A percentile compares a stretch with the other conserved stretches of the same genome.
These are phyloP conservation scores for Cryptosula pallasiana DNA, from an alignment of 2,888 invertebrate genomes.

Conservation along the genomic window DNA sequence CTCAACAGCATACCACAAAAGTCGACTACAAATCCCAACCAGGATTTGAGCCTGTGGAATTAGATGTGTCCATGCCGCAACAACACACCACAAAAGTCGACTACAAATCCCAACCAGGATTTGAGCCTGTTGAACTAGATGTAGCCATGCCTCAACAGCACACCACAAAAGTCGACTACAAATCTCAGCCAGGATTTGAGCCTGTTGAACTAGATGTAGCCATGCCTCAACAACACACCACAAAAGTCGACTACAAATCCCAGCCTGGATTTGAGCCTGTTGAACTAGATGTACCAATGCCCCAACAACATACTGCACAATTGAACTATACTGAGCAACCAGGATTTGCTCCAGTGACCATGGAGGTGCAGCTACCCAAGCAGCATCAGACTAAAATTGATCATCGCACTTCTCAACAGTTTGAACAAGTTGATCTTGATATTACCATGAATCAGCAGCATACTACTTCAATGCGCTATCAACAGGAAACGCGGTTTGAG, in stretches of 20 bases:
- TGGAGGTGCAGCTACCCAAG: not conserved
- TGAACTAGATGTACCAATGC: not conserved
- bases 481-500: not conserved
- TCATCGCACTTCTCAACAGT: not conserved
- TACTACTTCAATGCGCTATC: not conserved
- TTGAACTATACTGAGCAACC: not conserved
- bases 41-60: constrained; percentile 9
- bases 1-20: not conserved
- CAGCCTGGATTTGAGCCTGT: not conserved
- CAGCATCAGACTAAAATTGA: not conserved
- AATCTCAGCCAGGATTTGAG: constrained; percentile 3
- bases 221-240: not conserved
- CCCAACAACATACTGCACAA: not conserved
- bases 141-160: not conserved
- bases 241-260: not conserved
- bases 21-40: not conserved
- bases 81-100: not conserved
- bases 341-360: not conserved
- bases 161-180: not conserved
- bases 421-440: constrained; percentile 10
- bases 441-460: not conserved
- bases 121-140: constrained; percentile 7
- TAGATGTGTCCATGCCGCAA: not conserved
- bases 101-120: not conserved
- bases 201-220: not conserved